These are phyloP conservation scores for Mylabris phalerata DNA, from an alignment of 1,140 invertebrate genomes.

Conservation along the genomic window DNA sequence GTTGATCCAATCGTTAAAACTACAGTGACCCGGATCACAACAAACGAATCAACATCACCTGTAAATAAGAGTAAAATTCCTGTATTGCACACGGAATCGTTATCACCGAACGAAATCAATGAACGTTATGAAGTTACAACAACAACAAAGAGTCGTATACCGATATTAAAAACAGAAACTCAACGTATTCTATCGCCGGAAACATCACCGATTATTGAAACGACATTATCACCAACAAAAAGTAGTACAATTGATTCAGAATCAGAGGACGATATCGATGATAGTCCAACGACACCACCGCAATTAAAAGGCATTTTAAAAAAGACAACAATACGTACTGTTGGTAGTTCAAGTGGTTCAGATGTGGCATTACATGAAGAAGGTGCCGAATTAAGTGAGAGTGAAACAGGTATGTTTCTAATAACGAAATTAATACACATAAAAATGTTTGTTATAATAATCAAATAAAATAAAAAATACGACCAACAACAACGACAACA, in stretches of 20 bases:
- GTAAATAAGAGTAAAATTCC: constrained; percentile 33
- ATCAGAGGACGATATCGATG: constrained; percentile 34
- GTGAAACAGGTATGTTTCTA: constrained; percentile 38
- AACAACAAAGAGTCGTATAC: constrained; percentile 43
- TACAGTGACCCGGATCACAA: constrained; percentile 34
- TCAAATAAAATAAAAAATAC: too few species aligned
- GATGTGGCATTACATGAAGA: constrained; percentile 57
- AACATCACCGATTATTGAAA: constrained; percentile 23
- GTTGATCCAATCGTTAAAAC: constrained; percentile 43
- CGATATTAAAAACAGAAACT: constrained; percentile 40
- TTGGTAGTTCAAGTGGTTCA: constrained; percentile 57
- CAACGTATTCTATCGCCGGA: constrained; percentile 40
- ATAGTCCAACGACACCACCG: constrained; percentile 31
- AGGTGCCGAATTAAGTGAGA: constrained; percentile 41
- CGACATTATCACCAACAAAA: constrained; percentile 34
- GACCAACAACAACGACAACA: too few species aligned
- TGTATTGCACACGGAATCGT: constrained; percentile 13
- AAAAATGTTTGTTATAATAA: too few species aligned
- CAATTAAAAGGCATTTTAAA: constrained; percentile 36
- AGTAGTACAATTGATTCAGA: constrained; percentile 38
- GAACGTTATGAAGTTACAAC: constrained; percentile 10
- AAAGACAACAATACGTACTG: constrained; percentile 41
- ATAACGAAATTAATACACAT: too few species aligned
- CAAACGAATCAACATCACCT: constrained; percentile 14
- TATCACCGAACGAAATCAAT: constrained; percentile 5